Conservation (phyloP, 2,888 invertebrate species). For the Brachylomia viminalis region DNA sequence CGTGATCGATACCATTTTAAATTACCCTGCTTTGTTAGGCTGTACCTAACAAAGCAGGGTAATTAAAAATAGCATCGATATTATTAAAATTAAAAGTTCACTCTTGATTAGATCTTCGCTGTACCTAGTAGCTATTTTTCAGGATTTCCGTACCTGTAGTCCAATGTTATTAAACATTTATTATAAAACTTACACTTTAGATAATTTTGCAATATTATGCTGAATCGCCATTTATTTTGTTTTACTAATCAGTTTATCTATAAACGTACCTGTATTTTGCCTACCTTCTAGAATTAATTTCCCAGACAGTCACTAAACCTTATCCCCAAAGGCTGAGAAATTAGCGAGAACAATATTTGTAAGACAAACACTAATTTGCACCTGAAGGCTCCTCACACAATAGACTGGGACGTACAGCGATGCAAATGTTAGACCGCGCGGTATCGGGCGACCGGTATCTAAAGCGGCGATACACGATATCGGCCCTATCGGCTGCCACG, state of each 20-base stretch:
- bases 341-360: conserved; percentile 8
- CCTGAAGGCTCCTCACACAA: conserved; percentile 21
- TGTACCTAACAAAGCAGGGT: no score
- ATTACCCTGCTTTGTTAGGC: conserved; percentile 6
- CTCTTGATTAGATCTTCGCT: conserved; percentile 1
- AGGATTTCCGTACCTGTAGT: background rate
- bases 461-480: conserved; percentile 37
- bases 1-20: conserved; percentile 51
- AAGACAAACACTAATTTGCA: conserved; percentile 29
- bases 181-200: background rate
- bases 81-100: conserved; percentile 7
- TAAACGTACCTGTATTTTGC: background rate
- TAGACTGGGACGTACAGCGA: background rate
- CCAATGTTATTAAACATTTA: background rate
- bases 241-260: background rate
- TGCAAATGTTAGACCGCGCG: conserved; percentile 8
- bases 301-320: conserved; percentile 1
- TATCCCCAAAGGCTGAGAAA: background rate
- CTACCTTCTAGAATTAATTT: background rate
- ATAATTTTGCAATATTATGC: background rate
- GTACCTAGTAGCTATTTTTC: background rate
- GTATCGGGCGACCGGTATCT: conserved; percentile 25
- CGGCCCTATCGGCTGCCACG: conserved; percentile 15
- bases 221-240: background rate
- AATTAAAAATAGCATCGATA: no score